These are phyloP conservation scores for Oligia latruncula DNA, from an alignment of 2,888 invertebrate genomes.

Conservation along the genomic window DNA sequence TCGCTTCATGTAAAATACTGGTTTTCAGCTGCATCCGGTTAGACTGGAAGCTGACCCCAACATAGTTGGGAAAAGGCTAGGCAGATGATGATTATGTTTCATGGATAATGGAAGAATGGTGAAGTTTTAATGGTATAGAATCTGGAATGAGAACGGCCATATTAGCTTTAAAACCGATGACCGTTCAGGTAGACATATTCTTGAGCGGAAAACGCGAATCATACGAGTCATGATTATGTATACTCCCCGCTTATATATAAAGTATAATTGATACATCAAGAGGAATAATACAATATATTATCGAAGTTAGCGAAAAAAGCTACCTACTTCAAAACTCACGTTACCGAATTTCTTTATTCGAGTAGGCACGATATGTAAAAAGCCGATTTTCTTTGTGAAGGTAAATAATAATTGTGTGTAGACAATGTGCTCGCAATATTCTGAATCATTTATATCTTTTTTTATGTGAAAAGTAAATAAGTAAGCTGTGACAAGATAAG, in stretches of 20 bases:
- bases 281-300: slow-evolving; percentile 14
- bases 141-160: no score
- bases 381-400: slow-evolving; percentile 25
- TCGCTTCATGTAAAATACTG: no score
- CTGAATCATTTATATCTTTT: slow-evolving; percentile 28
- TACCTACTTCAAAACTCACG: slow-evolving; percentile 4
- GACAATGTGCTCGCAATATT: slow-evolving; percentile 23
- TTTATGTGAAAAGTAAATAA: slow-evolving; percentile 40
- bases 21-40: no score
- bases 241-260: not conserved
- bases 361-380: slow-evolving; percentile 2
- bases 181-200: no score
- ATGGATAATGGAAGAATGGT: no score
- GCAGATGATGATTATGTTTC: no score
- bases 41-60: no score
- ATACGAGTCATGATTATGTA: no score
- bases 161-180: no score
- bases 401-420: slow-evolving; percentile 28
- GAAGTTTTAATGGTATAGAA: no score
- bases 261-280: slow-evolving; percentile 52
- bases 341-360: slow-evolving; percentile 36
- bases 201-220: no score
- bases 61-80: no score
- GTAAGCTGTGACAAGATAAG: slow-evolving; percentile 14
- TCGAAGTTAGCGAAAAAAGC: not conserved